phyloP scores from a whole-genome alignment of 1,140 invertebrate species.

The Hormaphis cornu region DNA sequence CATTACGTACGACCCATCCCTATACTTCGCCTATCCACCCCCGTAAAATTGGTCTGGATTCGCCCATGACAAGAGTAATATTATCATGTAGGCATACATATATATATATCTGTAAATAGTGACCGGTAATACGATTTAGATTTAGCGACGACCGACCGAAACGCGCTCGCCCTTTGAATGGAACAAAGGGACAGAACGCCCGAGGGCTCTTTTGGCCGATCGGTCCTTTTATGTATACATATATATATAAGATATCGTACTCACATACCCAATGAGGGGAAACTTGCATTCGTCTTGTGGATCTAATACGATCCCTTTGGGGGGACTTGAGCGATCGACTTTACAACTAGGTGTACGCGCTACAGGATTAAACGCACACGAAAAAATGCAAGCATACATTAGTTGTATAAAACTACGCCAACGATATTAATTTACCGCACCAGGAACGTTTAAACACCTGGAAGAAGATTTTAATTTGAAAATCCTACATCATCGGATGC shows the following conservation, averaged over 20 bases:
- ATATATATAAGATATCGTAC: constrained; percentile 2
- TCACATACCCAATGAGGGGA: background rate
- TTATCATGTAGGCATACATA: background rate
- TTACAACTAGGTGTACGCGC: background rate
- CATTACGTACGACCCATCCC: too few species aligned
- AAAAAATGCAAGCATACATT: background rate
- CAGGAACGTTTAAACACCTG: too few species aligned
- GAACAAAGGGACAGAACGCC: constrained; percentile 16
- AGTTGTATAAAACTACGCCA: background rate
- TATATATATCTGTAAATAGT: background rate
- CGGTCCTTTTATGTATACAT: constrained; percentile 3
- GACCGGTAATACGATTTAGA: constrained; percentile 19
- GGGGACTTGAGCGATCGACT: constrained; percentile 10
- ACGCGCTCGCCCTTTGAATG: background rate
- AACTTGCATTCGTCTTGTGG: background rate
- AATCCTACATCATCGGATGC: too few species aligned
- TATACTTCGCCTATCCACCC: too few species aligned
- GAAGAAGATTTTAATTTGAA: too few species aligned
- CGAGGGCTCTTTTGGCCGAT: background rate
- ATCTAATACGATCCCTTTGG: too few species aligned
- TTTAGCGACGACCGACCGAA: background rate
- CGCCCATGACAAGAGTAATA: too few species aligned
- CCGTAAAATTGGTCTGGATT: too few species aligned
- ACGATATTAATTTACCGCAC: background rate
- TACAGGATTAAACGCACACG: constrained; percentile 17